These are phyloP conservation scores for Agonum fuliginosum DNA, from an alignment of 2,888 invertebrate species.

Conservation along the genomic window DNA sequence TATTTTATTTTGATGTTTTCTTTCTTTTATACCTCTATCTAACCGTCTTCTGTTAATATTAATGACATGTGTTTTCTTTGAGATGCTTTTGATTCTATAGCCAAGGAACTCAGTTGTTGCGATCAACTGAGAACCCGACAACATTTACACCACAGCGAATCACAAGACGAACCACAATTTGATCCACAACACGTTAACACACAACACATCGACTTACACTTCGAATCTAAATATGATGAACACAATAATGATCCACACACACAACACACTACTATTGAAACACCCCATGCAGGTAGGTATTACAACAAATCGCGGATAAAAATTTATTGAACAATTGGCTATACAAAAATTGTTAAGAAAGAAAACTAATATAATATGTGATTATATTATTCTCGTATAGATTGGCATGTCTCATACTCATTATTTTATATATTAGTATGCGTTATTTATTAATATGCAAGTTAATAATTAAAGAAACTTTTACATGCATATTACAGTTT, in stretches of 20 bases:
- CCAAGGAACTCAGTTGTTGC: slow-evolving; percentile 15
- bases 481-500: too few relatives aligned
- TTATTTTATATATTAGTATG: not conserved
- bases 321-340: too few relatives aligned
- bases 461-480: too few relatives aligned
- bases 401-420: not conserved
- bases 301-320: not conserved
- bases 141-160: not conserved
- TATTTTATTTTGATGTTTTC: not conserved
- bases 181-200: not conserved
- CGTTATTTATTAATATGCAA: too few relatives aligned
- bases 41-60: not conserved
- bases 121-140: not conserved
- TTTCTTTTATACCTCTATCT: too few relatives aligned
- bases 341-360: too few relatives aligned
- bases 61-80: not conserved
- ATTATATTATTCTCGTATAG: too few relatives aligned
- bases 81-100: not conserved
- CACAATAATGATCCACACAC: not conserved
- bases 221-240: too few relatives aligned
- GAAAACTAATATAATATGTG: too few relatives aligned
- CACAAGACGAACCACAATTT: not conserved
- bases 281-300: slow-evolving; percentile 21
- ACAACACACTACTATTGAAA: slow-evolving; percentile 21
- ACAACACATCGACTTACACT: not conserved